Percentiles rank a stretch among this genome's conserved stretches.
phyloP scores from a whole-genome alignment of 2,797 vertebrate species.

The Poliocrania exsul region DNA sequence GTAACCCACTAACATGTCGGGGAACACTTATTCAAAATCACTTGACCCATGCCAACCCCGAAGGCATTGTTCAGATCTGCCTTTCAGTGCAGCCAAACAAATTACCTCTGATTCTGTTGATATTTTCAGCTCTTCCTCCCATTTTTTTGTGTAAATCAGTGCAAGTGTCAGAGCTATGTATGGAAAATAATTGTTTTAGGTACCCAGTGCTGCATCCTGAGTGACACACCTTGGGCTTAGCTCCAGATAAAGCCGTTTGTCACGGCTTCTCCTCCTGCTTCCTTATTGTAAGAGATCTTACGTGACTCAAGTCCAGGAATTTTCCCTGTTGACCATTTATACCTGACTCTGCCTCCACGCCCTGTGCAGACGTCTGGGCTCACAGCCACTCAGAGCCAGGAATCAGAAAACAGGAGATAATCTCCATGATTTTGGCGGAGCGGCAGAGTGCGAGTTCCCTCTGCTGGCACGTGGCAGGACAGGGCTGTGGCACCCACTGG shows the following conservation, averaged over 20 bases:
- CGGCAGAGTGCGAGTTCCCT: constrained; percentile 36
- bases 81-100: background rate
- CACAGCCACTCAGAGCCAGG: background rate
- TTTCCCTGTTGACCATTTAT: background rate
- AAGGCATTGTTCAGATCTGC: background rate
- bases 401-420: background rate
- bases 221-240: background rate
- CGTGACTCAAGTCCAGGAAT: background rate
- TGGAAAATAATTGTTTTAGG: background rate
- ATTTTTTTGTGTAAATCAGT: background rate
- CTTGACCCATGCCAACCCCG: background rate
- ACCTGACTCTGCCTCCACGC: background rate
- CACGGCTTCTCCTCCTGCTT: background rate
- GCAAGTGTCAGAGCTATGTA: background rate
- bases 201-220: background rate
- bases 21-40: background rate
- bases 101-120: background rate
- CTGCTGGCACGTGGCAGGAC: constrained; percentile 11
- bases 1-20: constrained; percentile 6
- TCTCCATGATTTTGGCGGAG: background rate
- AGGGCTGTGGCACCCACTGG: background rate
- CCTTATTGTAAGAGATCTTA: background rate
- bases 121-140: background rate
- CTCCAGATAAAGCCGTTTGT: background rate
- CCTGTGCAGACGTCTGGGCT: background rate